Evolutionary conservation across 23 tunicate genomes (phyloP).

Genomic region (Styela clava): DNA sequence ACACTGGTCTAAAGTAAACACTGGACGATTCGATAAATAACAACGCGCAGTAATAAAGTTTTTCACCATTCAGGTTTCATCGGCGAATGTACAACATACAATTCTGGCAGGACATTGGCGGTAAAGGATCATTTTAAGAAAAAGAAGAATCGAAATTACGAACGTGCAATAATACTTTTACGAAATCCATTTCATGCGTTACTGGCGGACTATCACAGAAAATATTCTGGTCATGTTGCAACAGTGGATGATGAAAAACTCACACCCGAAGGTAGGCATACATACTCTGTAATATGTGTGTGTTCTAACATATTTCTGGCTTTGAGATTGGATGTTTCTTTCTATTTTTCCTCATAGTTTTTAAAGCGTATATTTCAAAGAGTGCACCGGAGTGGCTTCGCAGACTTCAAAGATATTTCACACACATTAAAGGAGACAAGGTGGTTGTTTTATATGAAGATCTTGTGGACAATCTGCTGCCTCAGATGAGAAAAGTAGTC

Average conservation of each 20-base stretch:
- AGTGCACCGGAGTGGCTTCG: not conserved
- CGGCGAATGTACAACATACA: slow-evolving; percentile 7
- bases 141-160: slow-evolving; percentile 21
- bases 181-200: slow-evolving; percentile 40
- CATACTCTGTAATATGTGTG: too few relatives aligned
- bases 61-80: too few relatives aligned
- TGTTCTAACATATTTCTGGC: too few relatives aligned
- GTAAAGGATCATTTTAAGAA: slow-evolving; percentile 32
- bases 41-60: too few relatives aligned
- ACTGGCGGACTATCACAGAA: slow-evolving; percentile 36
- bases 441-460: not conserved
- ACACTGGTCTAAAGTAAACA: too few relatives aligned
- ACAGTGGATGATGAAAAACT: not conserved
- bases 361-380: not conserved
- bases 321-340: too few relatives aligned
- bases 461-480: not conserved
- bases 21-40: too few relatives aligned
- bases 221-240: slow-evolving; percentile 27
- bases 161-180: slow-evolving; percentile 7
- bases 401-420: not conserved
- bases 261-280: not conserved
- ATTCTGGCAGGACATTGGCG: not conserved
- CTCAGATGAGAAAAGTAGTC: not conserved
- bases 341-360: too few relatives aligned
- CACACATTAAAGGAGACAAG: not conserved